Evolutionary conservation across 2,113 vertebrate species (phyloP), one percentile per base, ranked within the genome.

Genomic region (Ciconia boyciana): DNA sequence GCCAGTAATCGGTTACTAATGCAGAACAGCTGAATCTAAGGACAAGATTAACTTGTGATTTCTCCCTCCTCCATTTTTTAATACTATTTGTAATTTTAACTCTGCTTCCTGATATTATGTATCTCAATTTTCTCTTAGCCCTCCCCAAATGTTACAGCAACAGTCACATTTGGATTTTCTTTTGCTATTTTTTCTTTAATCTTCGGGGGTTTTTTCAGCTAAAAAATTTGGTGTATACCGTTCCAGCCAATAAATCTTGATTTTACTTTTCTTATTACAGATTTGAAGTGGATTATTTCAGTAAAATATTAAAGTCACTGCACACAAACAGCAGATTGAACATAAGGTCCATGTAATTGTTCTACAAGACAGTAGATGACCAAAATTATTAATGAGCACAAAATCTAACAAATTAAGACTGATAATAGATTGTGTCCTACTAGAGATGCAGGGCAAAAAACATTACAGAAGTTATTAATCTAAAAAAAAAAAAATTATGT

Each of bases 1-100:
- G 82, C 60, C 64, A 79, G 57, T 70, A 58, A 76, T 41, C 34
- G 5, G 52, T 57, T 88, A 66, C 66, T 95, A 20, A 83, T 88
- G 74, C 70, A 58, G 34, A 92, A 49, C 10, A 90, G 54, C 74
- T 46, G 77, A 87, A 77, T 19, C 78, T 57, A 77, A 89, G 76
- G 62, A 74, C 62, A 31, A 71, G 70, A 83, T 87, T 89, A 92
- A 91, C 52, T 55, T 60, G 5, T 83, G 48, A 70, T 75, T 89
- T 32, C 36, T 48, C n/a, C 44, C 57, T 61, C 52, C n/a, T 78
- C 31, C 55, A 26, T 54, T 69, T 87, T 92, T 65, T 65, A 93
- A 75, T 90, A 72, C 52, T 55, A 7, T 81, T 79, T 85, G 74
- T 91, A 70, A 83, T 89, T 92, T 92, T 94, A 94, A 93, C 86